Conservation (phyloP, 2,888 invertebrate species). For the Xylocampa areola region DNA sequence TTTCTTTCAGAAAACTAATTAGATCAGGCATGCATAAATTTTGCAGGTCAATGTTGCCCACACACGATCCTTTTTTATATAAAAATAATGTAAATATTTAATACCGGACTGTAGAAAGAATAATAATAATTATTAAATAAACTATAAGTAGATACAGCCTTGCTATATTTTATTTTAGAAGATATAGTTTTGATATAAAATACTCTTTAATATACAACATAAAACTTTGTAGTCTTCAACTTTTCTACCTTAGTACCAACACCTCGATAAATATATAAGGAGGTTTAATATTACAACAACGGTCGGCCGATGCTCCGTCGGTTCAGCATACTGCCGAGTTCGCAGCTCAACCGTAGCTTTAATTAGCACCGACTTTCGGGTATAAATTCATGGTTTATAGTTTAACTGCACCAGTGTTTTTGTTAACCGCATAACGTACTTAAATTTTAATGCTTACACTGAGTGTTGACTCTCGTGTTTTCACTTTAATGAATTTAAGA, state of each 20-base stretch:
- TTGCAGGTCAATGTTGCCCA: too few species aligned
- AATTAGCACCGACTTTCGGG: slow-evolving; percentile 72
- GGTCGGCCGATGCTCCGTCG: slow-evolving; percentile 42
- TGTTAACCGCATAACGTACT: slow-evolving; percentile 46
- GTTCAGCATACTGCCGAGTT: slow-evolving; percentile 57
- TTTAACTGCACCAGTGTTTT: slow-evolving; percentile 56
- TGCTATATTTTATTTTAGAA: too few species aligned
- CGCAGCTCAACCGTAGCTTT: slow-evolving; percentile 60
- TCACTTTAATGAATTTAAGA: slow-evolving; percentile 24
- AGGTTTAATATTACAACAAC: slow-evolving; percentile 56
- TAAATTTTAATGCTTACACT: slow-evolving; percentile 40
- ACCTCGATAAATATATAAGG: slow-evolving; percentile 51
- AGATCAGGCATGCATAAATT: too few species aligned
- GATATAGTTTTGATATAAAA: too few species aligned
- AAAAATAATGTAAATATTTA: too few species aligned
- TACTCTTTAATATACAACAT: slow-evolving; percentile 3
- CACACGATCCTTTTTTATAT: too few species aligned
- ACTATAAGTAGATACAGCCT: too few species aligned
- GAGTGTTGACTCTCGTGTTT: slow-evolving; percentile 19
- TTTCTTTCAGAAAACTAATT: too few species aligned
- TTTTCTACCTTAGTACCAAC: neutral
- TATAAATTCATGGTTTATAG: slow-evolving; percentile 66
- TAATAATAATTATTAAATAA: too few species aligned
- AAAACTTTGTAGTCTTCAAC: slow-evolving; percentile 11
- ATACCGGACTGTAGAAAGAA: too few species aligned